Evolutionary conservation across 2,113 vertebrate species (phyloP), one percentile per base, ranked within the genome.

Genomic region (Grallaria varia): DNA sequence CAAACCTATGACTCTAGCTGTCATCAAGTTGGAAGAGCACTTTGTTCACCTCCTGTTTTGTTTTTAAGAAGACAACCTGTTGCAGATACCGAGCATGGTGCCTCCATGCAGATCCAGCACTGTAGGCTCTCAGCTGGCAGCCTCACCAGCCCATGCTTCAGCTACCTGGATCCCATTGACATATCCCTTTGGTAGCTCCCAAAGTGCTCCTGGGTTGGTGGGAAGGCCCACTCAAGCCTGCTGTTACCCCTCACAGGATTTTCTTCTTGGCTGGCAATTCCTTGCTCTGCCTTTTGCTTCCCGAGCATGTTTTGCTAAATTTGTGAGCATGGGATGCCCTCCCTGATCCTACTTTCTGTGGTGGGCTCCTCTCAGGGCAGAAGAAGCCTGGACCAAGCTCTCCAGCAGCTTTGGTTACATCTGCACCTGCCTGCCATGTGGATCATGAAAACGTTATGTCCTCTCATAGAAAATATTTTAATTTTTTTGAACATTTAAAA

Each of bases 311-410:
- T 72, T 84, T 56, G 6, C 66, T 85, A 30, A 3, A 5, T 64
- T n/a, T 4, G 6, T 45, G 80, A 53, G 10, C 22, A 4, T 11
- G 8, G 24, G 21, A 14, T 5, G 1, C 24, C 9, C 22, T 76
- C 25, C 39, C 11, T 49, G 19, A 31, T 64, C 18, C 27, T 75
- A 13, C 27, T 14, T 56, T 72, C 22, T 59, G 39, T 14, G 9
- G 30, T 0, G 2, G 2, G 17, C 15, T 63, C 28, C 6, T 17
- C 8, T 35, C 12, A 0, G 2, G n/a, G 31, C 18, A 79, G 47
- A 47, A 45, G 11, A 23, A 87, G 30, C 18, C 39, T 63, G 30
- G 21, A 60, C 25, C 10, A 33, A 62, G 24, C 8, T 88, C 17
- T 78, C 14, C 44, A 50, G 21, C 27, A 74, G 17, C 11, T 50